A percentile compares a stretch with the other conserved stretches of the same genome.
phyloP scores from a whole-genome alignment of 2,113 vertebrate genomes.

The Anas platyrhynchos region DNA sequence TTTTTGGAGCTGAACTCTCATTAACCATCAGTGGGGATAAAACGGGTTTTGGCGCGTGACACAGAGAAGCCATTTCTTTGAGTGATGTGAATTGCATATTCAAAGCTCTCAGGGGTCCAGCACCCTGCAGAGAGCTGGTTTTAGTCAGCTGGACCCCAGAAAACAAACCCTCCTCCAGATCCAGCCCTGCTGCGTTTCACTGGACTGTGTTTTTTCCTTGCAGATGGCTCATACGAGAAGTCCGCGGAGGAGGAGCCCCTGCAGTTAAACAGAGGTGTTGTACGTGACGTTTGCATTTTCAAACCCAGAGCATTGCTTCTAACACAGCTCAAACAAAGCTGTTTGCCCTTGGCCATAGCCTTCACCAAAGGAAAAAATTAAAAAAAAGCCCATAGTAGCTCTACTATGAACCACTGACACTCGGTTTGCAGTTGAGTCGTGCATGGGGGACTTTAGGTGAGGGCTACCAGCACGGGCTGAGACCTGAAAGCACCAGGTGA shows the following conservation, averaged over 20 bases:
- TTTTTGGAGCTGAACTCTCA: neutral
- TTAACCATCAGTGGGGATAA: neutral
- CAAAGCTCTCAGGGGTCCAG: neutral
- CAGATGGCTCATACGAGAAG: constrained; percentile 75
- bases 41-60: neutral
- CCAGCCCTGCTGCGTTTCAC: neutral
- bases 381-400: neutral
- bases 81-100: neutral
- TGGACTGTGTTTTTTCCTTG: constrained; percentile 24
- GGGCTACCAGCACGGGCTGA: neutral
- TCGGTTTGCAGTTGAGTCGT: neutral
- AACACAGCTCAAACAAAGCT: neutral
- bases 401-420: neutral
- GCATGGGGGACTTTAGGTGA: neutral
- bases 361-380: neutral
- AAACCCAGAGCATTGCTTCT: neutral
- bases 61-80: neutral
- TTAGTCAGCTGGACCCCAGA: neutral
- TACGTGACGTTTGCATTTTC: constrained; percentile 75
- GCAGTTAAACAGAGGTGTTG: constrained; percentile 85
- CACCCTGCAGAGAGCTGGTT: neutral
- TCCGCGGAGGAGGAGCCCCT: constrained; percentile 78
- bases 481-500: neutral
- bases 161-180: neutral
- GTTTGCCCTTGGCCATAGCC: neutral